Conservation (phyloP, 92 coral and sea anemone genomes). For the Pocillopora meandrina region DNA sequence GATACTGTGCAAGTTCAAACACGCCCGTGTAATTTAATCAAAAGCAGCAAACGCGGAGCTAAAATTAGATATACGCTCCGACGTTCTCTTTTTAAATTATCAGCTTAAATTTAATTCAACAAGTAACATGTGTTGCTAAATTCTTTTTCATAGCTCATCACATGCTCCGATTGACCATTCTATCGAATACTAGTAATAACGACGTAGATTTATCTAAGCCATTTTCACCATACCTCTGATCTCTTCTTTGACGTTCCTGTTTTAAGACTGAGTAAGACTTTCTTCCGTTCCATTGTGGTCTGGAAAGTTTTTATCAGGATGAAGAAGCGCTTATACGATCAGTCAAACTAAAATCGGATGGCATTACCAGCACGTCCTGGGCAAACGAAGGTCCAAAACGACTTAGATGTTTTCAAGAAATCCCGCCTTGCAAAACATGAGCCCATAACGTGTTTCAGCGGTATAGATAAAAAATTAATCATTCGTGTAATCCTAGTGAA, state of each 20-base stretch:
- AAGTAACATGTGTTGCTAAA: background rate
- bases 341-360: background rate
- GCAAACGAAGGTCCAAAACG: background rate
- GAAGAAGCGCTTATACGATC: background rate
- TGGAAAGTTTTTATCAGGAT: background rate
- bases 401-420: conserved; percentile 14
- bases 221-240: conserved; percentile 14
- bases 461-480: background rate
- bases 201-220: too few species aligned
- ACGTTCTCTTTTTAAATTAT: too few species aligned
- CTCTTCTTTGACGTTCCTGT: conserved; percentile 21
- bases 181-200: background rate
- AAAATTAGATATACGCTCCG: too few species aligned
- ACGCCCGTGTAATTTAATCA: too few species aligned
- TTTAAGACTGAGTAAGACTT: conserved; percentile 39
- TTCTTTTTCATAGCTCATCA: background rate
- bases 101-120: too few species aligned
- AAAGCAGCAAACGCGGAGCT: too few species aligned
- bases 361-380: background rate
- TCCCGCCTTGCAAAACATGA: conserved; percentile 7
- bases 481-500: background rate
- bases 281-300: conserved; percentile 44
- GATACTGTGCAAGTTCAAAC: too few species aligned
- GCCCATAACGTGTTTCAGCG: background rate
- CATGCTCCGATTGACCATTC: background rate